These are phyloP conservation scores for Lepidothrix coronata DNA, from an alignment of 2,113 vertebrate species.

Conservation along the genomic window DNA sequence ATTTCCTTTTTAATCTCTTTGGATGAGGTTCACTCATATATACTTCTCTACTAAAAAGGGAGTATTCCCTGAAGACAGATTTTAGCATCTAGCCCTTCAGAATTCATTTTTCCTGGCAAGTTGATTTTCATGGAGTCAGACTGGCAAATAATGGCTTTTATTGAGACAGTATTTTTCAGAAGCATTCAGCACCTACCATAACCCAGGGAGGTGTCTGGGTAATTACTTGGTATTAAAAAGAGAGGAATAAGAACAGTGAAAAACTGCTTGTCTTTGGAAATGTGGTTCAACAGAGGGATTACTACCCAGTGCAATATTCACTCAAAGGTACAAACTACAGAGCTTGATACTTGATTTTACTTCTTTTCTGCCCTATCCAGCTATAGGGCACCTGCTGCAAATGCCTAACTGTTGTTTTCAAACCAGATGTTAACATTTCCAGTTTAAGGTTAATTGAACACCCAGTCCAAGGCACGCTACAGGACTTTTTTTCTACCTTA, in stretches of 20 bases:
- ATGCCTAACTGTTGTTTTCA: neutral
- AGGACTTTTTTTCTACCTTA: neutral
- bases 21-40: neutral
- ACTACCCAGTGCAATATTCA: neutral
- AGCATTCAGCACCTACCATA: neutral
- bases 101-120: neutral
- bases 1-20: neutral
- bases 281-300: neutral
- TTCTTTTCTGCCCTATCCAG: neutral
- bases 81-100: neutral
- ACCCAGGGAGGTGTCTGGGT: neutral
- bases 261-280: neutral
- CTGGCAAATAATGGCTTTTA: neutral
- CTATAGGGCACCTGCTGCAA: neutral
- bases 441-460: conserved; percentile 19
- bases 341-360: neutral
- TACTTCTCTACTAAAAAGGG: neutral
- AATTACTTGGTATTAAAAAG: neutral
- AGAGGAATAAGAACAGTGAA: neutral
- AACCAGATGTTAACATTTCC: neutral
- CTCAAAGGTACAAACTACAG: neutral
- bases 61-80: neutral
- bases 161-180: neutral
- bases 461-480: neutral
- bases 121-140: neutral